Conservation (phyloP, 1,140 invertebrate genomes). For the Pseudomyrmex concolor region DNA sequence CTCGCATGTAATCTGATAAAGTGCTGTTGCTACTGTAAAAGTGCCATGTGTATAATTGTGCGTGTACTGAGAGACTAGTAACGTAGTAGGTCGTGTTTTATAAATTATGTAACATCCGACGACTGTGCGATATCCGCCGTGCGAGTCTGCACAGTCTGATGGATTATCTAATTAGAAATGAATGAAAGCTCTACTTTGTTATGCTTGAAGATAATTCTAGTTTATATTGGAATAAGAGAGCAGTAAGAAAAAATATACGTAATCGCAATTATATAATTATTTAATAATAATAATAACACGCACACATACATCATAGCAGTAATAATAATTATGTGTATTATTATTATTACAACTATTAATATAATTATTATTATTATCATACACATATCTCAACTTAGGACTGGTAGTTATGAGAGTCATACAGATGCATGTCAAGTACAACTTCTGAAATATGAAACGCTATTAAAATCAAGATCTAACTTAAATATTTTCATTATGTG, state of each 20-base stretch:
- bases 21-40: constrained; percentile 13
- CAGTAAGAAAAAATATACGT: neutral
- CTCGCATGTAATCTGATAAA: constrained; percentile 36
- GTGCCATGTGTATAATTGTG: constrained; percentile 36
- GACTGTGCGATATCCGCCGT: constrained; percentile 9
- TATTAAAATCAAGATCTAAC: too few species aligned
- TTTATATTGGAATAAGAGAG: too few species aligned
- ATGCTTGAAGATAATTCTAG: constrained; percentile 21
- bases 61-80: neutral
- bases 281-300: neutral
- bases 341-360: too few species aligned
- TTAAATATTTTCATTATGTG: too few species aligned
- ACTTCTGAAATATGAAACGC: too few species aligned
- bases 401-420: too few species aligned
- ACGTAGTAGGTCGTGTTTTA: constrained; percentile 7
- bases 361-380: too few species aligned
- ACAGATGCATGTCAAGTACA: too few species aligned
- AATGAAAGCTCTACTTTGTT: constrained; percentile 38
- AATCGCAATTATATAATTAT: neutral
- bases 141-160: constrained; percentile 22
- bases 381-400: too few species aligned
- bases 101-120: constrained; percentile 40
- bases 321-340: too few species aligned
- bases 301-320: neutral
- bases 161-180: constrained; percentile 53